A percentile compares a stretch with the other conserved stretches of the same genome.
Conservation (phyloP, 2,797 vertebrate genomes). For the Danio aesculapii region DNA sequence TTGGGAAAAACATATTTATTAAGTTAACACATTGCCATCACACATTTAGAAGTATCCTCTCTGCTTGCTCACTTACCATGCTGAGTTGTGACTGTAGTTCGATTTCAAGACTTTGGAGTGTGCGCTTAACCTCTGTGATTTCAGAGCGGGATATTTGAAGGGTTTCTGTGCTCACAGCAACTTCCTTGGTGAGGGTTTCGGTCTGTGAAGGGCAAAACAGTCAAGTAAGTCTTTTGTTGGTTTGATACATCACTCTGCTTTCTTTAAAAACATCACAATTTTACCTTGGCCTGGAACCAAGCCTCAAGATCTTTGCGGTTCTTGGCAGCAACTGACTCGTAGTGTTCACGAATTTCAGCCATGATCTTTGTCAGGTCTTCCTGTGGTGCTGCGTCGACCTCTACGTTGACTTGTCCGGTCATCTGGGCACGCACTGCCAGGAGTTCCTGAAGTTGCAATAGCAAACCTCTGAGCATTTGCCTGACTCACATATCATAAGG, state of each 20-base stretch:
- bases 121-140: constrained; percentile 57
- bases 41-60: no score
- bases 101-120: constrained; percentile 81
- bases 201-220: constrained; percentile 14
- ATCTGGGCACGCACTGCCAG: constrained; percentile 72
- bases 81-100: constrained; percentile 81
- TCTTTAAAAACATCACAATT: neutral
- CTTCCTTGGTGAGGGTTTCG: constrained; percentile 52
- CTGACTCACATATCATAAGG: neutral
- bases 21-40: neutral
- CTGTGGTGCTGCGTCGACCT: constrained; percentile 81
- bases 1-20: neutral
- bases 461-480: neutral
- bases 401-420: constrained; percentile 86
- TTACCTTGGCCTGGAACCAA: constrained; percentile 82
- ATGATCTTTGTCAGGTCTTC: constrained; percentile 82
- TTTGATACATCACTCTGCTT: neutral
- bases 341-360: constrained; percentile 84
- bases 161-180: constrained; percentile 45
- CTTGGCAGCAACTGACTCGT: constrained; percentile 82
- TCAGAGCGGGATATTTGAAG: constrained; percentile 53
- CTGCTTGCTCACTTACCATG: constrained; percentile 81
- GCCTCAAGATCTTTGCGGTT: constrained; percentile 81
- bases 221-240: neutral
- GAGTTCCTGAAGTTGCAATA: constrained; percentile 77